A percentile compares a stretch with the other conserved stretches of the same genome.
Conservation (phyloP, 2,797 vertebrate species). For the Sebastes hubbsi region DNA sequence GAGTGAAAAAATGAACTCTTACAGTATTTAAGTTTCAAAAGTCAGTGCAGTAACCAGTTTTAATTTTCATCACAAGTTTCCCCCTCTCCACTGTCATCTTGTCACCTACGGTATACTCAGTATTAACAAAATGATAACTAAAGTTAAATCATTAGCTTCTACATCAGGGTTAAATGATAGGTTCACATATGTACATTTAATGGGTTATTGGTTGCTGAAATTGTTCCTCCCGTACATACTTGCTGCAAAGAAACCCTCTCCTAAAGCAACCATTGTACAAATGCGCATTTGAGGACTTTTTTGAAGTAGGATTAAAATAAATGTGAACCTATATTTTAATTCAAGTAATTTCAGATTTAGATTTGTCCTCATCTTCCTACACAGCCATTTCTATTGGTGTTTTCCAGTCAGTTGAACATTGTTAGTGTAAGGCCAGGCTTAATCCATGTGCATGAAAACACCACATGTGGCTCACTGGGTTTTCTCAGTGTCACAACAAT, state of each 20-base stretch:
- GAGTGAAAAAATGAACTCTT: neutral
- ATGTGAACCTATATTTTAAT: neutral
- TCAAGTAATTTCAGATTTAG: neutral
- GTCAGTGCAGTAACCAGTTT: neutral
- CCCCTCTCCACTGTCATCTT: neutral
- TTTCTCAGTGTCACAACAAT: constrained; percentile 63
- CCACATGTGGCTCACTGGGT: constrained; percentile 58
- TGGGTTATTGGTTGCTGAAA: too few species aligned
- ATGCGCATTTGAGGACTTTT: neutral
- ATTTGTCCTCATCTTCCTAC: neutral
- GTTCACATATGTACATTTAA: too few species aligned
- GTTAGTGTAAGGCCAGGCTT: constrained; percentile 1
- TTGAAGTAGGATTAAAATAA: neutral
- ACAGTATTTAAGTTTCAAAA: neutral
- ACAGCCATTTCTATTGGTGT: neutral
- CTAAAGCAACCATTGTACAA: neutral
- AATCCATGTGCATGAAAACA: constrained; percentile 38
- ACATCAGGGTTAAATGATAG: neutral
- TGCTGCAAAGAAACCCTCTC: too few species aligned
- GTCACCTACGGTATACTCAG: neutral
- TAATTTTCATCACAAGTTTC: neutral
- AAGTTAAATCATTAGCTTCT: neutral
- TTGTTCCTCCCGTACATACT: too few species aligned
- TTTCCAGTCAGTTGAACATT: neutral
- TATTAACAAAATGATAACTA: neutral